Evolutionary conservation across 2,888 invertebrate species (phyloP).

Genomic region (Drosophila prolongata): DNA sequence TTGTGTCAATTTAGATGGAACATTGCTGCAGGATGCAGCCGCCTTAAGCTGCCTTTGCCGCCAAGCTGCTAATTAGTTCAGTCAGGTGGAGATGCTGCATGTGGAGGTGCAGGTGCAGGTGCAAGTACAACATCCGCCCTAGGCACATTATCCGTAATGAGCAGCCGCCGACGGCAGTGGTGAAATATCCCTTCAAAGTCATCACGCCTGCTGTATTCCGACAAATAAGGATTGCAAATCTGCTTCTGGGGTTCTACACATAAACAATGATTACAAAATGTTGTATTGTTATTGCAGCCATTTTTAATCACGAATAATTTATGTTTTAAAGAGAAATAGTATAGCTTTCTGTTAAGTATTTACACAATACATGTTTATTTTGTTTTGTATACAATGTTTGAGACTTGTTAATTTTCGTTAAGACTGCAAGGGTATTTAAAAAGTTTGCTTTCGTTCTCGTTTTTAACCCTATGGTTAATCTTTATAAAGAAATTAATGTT

Average conservation of each 20-base stretch:
- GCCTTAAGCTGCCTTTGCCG: constrained; percentile 14
- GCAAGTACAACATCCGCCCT: constrained; percentile 25
- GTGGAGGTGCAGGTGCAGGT: neutral
- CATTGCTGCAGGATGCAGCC: constrained; percentile 20
- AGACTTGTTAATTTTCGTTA: too few species aligned
- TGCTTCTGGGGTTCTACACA: neutral
- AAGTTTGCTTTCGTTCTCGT: too few species aligned
- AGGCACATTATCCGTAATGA: constrained; percentile 41
- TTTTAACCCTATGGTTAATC: too few species aligned
- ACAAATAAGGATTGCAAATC: neutral
- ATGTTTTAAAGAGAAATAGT: too few species aligned
- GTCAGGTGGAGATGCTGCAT: neutral
- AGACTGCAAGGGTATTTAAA: too few species aligned
- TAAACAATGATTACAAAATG: too few species aligned
- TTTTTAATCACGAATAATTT: too few species aligned
- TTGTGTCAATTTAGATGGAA: constrained; percentile 62
- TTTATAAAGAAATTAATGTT: too few species aligned
- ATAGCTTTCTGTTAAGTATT: too few species aligned
- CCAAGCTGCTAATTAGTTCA: constrained; percentile 25
- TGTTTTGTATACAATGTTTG: too few species aligned
- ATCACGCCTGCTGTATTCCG: neutral
- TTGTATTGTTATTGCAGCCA: too few species aligned
- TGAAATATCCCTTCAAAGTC: neutral
- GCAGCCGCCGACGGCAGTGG: constrained; percentile 9
- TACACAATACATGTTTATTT: too few species aligned